phyloP scores from a whole-genome alignment of 1,140 invertebrate genomes.

The Nephila pilipes region DNA sequence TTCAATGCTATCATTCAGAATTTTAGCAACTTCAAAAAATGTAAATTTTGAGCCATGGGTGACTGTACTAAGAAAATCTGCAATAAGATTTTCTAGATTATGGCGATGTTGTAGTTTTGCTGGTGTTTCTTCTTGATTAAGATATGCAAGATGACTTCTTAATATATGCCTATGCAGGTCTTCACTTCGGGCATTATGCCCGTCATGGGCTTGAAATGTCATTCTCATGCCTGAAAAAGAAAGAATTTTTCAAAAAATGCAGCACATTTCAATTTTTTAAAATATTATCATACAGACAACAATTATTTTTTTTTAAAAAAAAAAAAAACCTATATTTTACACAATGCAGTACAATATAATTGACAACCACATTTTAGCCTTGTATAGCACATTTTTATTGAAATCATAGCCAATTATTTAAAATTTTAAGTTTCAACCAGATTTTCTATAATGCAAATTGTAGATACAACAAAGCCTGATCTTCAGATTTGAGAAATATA shows the following conservation, averaged over 20 bases:
- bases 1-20: conserved; percentile 84
- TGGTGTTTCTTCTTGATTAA: conserved; percentile 78
- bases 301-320: too few species aligned
- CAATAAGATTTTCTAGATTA: conserved; percentile 77
- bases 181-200: conserved; percentile 74
- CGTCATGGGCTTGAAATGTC: conserved; percentile 70
- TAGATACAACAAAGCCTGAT: too few species aligned
- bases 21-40: conserved; percentile 75
- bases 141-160: conserved; percentile 78
- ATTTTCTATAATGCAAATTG: too few species aligned
- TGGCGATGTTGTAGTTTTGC: conserved; percentile 76
- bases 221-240: conserved; percentile 65
- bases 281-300: too few species aligned
- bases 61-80: conserved; percentile 77
- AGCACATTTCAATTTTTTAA: neutral
- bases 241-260: neutral
- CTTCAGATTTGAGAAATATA: too few species aligned
- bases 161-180: conserved; percentile 76
- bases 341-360: too few species aligned
- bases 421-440: too few species aligned
- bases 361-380: too few species aligned
- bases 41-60: conserved; percentile 77
- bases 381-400: too few species aligned
- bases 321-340: too few species aligned
- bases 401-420: too few species aligned